These are phyloP conservation scores for Papilio aristodemus DNA, from an alignment of 1,140 invertebrate genomes.

Conservation along the genomic window DNA sequence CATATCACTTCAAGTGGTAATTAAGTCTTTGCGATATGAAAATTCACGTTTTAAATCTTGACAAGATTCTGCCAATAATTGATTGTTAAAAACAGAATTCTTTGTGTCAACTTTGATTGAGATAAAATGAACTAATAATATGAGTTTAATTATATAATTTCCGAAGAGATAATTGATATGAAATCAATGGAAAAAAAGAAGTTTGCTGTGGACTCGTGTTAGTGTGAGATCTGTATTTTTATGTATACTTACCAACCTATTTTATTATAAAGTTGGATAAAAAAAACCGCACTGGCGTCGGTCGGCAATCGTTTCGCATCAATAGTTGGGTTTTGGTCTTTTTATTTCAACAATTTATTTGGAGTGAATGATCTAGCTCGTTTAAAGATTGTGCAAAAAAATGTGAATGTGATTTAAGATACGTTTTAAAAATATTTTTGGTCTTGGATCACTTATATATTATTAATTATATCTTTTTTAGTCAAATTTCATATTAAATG, in stretches of 20 bases:
- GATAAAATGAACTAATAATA: too few species aligned
- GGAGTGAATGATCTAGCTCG: conserved; percentile 12
- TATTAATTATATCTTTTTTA: too few species aligned
- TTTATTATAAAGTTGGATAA: conserved; percentile 2
- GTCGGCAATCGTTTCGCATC: not conserved
- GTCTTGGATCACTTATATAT: too few species aligned
- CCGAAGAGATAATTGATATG: not conserved
- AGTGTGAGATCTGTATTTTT: not conserved
- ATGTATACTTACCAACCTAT: not conserved
- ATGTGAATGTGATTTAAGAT: not conserved
- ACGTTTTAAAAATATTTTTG: too few species aligned
- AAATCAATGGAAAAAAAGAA: not conserved
- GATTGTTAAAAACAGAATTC: too few species aligned
- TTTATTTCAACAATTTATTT: not conserved
- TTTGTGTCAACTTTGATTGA: too few species aligned
- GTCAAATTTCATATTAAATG: too few species aligned
- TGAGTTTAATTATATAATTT: not conserved
- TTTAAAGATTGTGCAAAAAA: not conserved
- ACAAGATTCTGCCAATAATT: too few species aligned
- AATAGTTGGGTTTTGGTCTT: not conserved
- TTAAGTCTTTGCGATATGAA: too few species aligned
- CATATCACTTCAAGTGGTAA: too few species aligned
- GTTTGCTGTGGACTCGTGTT: not conserved
- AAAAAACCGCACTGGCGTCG: conserved; percentile 13
- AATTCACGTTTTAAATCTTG: too few species aligned